Percentiles rank a stretch among this genome's conserved stretches.
Evolutionary conservation across 2,797 vertebrate species (phyloP).

Genomic region (Cygnus olor): DNA sequence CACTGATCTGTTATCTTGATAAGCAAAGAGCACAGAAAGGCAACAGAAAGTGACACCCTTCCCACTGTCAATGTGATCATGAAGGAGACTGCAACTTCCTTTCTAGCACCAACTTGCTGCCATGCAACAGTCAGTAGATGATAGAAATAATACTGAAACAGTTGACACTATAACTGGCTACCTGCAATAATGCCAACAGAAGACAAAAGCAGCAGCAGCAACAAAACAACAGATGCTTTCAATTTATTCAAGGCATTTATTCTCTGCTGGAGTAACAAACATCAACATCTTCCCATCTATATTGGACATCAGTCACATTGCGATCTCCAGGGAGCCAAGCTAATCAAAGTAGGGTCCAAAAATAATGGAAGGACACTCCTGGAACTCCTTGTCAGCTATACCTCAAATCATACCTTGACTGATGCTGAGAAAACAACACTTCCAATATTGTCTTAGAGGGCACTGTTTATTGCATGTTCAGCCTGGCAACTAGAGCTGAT

Average conservation of each 20-base stretch:
- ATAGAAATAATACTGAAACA: not conserved
- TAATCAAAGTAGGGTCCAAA: not conserved
- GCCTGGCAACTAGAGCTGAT: not conserved
- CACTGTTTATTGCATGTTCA: not conserved
- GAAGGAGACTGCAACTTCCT: not conserved
- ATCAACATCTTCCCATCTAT: not conserved
- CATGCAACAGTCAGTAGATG: not conserved
- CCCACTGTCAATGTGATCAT: not conserved
- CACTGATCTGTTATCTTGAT: not conserved
- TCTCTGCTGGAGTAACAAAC: not conserved
- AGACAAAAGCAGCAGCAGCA: not conserved
- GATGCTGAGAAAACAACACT: not conserved
- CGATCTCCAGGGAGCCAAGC: not conserved
- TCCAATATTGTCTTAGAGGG: not conserved
- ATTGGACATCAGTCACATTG: not conserved
- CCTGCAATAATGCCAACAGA: not conserved
- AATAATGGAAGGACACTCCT: not conserved
- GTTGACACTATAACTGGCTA: not conserved
- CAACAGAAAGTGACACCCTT: not conserved
- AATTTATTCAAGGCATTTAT: not conserved
- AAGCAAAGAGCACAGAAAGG: not conserved
- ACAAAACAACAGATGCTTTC: not conserved
- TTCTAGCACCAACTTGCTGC: not conserved
- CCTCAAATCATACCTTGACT: not conserved
- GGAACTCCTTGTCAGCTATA: not conserved